A percentile compares a stretch with the other conserved stretches of the same genome.
phyloP scores from a whole-genome alignment of 2,113 vertebrate species.

The Nibea albiflora region DNA sequence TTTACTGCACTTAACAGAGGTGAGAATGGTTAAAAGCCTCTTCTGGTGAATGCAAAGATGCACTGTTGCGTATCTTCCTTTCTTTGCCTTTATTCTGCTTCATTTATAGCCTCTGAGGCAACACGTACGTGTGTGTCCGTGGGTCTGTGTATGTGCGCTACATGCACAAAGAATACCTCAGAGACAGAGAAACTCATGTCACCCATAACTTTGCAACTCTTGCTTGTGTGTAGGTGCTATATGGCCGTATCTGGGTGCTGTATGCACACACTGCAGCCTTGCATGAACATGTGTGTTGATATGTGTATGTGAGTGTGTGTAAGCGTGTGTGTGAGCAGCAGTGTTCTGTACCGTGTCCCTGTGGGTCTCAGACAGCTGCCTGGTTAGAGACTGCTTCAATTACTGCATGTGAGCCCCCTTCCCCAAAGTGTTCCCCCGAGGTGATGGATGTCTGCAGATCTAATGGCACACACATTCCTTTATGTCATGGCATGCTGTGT shows the following conservation, averaged over 20 bases:
- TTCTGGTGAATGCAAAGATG: slow-evolving; percentile 46
- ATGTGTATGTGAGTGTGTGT: background rate
- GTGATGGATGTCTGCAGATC: slow-evolving; percentile 35
- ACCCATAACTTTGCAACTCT: background rate
- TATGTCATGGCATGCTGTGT: slow-evolving; percentile 21
- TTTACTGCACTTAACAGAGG: slow-evolving; percentile 62
- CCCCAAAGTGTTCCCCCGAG: slow-evolving; percentile 36
- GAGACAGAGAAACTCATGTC: slow-evolving; percentile 6
- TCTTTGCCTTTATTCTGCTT: slow-evolving; percentile 65
- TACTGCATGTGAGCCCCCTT: slow-evolving; percentile 35
- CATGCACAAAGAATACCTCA: background rate
- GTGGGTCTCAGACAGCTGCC: slow-evolving; percentile 51
- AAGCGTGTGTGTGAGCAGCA: background rate
- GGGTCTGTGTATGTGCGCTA: background rate
- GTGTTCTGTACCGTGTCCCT: slow-evolving; percentile 23
- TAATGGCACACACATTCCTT: slow-evolving; percentile 20
- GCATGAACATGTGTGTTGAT: background rate
- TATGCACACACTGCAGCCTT: slow-evolving; percentile 9
- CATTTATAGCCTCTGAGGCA: slow-evolving; percentile 38
- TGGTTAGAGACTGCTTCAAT: slow-evolving; percentile 63
- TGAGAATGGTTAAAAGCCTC: slow-evolving; percentile 71
- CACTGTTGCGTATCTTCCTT: slow-evolving; percentile 40
- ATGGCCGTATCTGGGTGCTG: background rate
- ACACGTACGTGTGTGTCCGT: background rate
- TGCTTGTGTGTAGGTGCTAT: background rate